Evolutionary conservation across 2,113 vertebrate genomes (phyloP).

Genomic region (Syngnathoides biaculeatus): DNA sequence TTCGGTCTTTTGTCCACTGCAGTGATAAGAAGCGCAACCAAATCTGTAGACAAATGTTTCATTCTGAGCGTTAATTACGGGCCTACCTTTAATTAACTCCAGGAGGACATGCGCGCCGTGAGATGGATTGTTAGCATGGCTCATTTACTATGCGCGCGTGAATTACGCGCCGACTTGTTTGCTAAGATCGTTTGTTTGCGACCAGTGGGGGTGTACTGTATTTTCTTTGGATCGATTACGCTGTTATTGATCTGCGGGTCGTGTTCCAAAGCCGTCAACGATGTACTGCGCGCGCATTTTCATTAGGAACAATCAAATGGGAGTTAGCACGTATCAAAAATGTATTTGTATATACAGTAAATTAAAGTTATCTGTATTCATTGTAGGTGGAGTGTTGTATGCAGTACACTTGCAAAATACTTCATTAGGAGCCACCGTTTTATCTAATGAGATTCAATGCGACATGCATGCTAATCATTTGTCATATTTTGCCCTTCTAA

Average conservation of each 20-base stretch:
- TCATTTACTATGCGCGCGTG: background rate
- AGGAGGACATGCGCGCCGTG: background rate
- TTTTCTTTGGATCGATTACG: background rate
- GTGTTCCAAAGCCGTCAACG: background rate
- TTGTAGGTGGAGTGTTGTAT: too few relatives aligned
- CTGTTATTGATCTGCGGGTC: background rate
- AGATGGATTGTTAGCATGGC: background rate
- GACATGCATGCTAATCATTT: too few relatives aligned
- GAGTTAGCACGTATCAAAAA: too few relatives aligned
- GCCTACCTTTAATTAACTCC: background rate
- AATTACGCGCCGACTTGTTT: background rate
- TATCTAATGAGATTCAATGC: too few relatives aligned
- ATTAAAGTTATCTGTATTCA: too few relatives aligned
- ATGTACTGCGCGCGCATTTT: too few relatives aligned
- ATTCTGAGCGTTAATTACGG: background rate
- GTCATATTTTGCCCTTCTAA: background rate
- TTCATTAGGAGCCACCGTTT: too few relatives aligned
- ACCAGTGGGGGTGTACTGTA: background rate
- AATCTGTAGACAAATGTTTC: constrained; percentile 10
- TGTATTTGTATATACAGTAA: too few relatives aligned
- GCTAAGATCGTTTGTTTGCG: background rate
- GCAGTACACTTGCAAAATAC: too few relatives aligned
- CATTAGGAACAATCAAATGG: too few relatives aligned
- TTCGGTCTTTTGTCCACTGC: constrained; percentile 24
- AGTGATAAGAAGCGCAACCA: constrained; percentile 22